Evolutionary conservation across 2,113 vertebrate species (phyloP).

Genomic region (Erinaceus europaeus): DNA sequence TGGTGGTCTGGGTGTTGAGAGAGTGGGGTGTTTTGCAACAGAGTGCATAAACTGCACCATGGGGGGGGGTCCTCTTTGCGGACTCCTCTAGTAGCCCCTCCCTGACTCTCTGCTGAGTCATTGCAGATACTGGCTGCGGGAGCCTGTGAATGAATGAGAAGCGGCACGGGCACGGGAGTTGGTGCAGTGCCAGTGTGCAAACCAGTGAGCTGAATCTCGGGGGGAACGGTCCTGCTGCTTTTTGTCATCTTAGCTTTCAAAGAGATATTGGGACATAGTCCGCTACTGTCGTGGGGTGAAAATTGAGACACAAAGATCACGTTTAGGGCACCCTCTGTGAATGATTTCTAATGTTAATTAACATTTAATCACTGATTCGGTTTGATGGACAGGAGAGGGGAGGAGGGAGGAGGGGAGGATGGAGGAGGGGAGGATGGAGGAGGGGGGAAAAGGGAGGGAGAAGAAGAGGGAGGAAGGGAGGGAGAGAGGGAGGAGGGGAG

Average conservation of each 20-base stretch:
- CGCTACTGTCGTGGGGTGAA: background rate
- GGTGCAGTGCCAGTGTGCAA: background rate
- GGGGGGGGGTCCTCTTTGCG: background rate
- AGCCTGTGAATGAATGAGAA: background rate
- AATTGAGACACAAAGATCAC: background rate
- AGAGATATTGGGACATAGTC: background rate
- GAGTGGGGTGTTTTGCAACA: too few species aligned
- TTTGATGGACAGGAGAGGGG: background rate
- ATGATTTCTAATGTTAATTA: background rate
- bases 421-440: background rate
- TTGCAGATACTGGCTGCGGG: background rate
- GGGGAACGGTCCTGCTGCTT: background rate
- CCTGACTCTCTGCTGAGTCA: constrained; percentile 69
- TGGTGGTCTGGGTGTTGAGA: background rate
- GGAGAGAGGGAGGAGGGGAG: too few species aligned
- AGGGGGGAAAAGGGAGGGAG: too few species aligned
- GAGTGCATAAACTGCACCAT: too few species aligned
- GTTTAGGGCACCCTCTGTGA: background rate
- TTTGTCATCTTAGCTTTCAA: constrained; percentile 5
- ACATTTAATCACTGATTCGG: background rate
- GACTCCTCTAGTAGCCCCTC: background rate
- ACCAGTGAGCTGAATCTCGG: background rate
- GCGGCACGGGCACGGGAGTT: background rate
- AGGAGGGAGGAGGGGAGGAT: background rate
- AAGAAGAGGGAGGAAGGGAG: too few species aligned